phyloP scores from a whole-genome alignment of 1,140 invertebrate species.

The Chelonus insularis region DNA sequence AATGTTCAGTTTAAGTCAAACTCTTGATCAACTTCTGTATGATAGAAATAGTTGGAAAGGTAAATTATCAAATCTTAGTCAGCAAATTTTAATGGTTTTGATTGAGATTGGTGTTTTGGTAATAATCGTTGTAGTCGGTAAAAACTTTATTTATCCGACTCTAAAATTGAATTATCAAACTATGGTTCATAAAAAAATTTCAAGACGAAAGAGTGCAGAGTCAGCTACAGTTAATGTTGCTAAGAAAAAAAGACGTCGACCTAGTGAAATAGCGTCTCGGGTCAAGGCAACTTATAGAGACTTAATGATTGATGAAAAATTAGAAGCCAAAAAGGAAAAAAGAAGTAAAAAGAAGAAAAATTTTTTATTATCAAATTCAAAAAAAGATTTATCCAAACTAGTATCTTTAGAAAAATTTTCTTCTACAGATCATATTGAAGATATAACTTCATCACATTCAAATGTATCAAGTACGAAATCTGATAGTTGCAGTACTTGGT shows the following conservation, averaged over 20 bases:
- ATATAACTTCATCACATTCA: not conserved
- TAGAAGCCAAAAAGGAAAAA: conserved; percentile 45
- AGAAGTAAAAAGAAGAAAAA: conserved; percentile 56
- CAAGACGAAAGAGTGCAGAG: conserved; percentile 42
- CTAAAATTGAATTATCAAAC: too few relatives aligned
- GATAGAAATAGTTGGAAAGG: conserved; percentile 69
- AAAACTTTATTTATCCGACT: too few relatives aligned
- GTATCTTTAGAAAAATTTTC: conserved; percentile 41
- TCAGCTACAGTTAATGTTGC: conserved; percentile 43
- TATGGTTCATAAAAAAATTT: conserved; percentile 17
- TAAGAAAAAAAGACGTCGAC: conserved; percentile 65
- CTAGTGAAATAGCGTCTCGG: conserved; percentile 76
- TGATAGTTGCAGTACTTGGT: not conserved
- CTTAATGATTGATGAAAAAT: conserved; percentile 52
- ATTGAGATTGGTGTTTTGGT: conserved; percentile 61
- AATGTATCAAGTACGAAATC: not conserved
- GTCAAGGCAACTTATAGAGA: conserved; percentile 66
- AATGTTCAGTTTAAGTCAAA: conserved; percentile 63
- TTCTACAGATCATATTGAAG: conserved; percentile 36
- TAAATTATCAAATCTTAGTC: conserved; percentile 62
- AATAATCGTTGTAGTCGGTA: conserved; percentile 59
- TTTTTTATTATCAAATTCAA: conserved; percentile 28
- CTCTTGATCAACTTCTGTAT: conserved; percentile 64
- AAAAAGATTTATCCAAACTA: conserved; percentile 13
- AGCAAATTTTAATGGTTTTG: conserved; percentile 61